Evolutionary conservation across 2,113 vertebrate genomes (phyloP).

Genomic region (Crotophaga sulcirostris): DNA sequence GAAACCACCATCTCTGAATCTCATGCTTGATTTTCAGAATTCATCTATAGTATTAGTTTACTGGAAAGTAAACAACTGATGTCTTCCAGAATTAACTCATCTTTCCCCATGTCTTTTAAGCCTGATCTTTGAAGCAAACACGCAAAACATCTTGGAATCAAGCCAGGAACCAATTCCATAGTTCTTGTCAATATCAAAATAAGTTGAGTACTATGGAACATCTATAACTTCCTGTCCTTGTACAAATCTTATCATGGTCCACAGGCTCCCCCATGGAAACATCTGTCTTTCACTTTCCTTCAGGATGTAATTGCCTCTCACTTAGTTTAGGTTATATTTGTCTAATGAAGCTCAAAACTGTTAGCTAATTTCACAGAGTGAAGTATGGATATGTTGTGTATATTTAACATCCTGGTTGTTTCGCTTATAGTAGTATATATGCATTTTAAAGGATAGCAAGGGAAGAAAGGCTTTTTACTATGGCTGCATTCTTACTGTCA

Average conservation of each 20-base stretch:
- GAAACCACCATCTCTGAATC: not conserved
- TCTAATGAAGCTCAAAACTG: not conserved
- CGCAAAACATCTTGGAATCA: not conserved
- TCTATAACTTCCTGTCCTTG: not conserved
- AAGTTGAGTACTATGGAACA: not conserved
- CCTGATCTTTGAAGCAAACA: not conserved
- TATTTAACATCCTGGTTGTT: not conserved
- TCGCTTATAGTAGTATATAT: not conserved
- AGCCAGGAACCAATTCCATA: not conserved
- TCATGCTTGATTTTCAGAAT: not conserved
- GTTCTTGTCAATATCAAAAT: not conserved
- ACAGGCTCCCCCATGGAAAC: not conserved
- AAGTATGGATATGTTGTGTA: not conserved
- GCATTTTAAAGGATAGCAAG: not conserved
- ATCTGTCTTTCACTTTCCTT: not conserved
- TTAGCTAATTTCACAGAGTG: not conserved
- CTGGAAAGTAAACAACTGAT: not conserved
- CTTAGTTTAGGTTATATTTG: not conserved
- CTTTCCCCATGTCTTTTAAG: not conserved
- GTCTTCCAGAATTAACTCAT: not conserved
- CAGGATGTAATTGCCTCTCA: not conserved
- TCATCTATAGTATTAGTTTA: not conserved
- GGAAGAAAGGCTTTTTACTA: not conserved
- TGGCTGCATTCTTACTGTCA: fast-evolving
- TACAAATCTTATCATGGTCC: not conserved